Conservation (phyloP, 1,140 invertebrate species). For the Magallana gigas region DNA sequence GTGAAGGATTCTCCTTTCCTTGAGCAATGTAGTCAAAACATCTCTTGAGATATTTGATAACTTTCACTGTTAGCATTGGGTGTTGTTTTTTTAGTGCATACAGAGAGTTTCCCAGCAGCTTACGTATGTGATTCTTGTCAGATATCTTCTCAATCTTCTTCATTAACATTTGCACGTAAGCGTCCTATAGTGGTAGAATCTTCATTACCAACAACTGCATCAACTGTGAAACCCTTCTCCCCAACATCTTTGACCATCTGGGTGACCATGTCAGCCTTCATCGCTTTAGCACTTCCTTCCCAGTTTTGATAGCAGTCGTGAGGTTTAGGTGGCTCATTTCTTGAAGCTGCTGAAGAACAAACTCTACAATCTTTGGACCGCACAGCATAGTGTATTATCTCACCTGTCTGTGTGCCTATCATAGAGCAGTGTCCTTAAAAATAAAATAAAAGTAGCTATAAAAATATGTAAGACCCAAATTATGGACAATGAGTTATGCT, state of each 20-base stretch:
- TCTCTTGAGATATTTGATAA: conserved; percentile 15
- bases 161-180: background rate
- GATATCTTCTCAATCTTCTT: conserved; percentile 42
- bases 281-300: conserved; percentile 28
- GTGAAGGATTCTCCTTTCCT: background rate
- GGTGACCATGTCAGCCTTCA: conserved; percentile 34
- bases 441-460: background rate
- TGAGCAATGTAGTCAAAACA: conserved; percentile 33
- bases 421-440: conserved; percentile 29
- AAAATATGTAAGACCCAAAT: too few relatives aligned
- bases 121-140: conserved; percentile 46
- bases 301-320: conserved; percentile 34
- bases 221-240: conserved; percentile 11
- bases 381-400: background rate
- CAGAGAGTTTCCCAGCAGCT: conserved; percentile 13
- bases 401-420: conserved; percentile 30
- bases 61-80: background rate
- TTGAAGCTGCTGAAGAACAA: background rate
- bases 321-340: background rate
- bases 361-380: background rate
- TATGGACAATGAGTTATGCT: too few relatives aligned
- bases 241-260: conserved; percentile 19
- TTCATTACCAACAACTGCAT: conserved; percentile 27
- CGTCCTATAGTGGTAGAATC: background rate
- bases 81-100: conserved; percentile 10